phyloP scores from a whole-genome alignment of 2,113 vertebrate species.

The Cygnus buccinator region DNA sequence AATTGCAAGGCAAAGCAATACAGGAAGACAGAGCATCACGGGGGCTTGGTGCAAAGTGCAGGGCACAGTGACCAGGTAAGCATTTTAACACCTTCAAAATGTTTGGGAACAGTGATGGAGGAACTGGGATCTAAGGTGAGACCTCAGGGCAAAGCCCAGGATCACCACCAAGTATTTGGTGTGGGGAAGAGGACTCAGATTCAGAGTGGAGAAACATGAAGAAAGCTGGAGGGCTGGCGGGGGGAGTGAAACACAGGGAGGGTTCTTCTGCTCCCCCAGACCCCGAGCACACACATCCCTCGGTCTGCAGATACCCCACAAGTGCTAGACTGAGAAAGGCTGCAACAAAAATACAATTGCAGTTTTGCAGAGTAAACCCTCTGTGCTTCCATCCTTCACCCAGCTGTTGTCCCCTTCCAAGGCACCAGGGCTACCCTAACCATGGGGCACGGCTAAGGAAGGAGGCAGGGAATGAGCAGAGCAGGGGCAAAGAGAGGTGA shows the following conservation, averaged over 20 bases:
- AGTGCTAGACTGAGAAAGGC: not conserved
- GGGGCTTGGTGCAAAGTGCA: not conserved
- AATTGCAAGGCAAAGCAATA: not conserved
- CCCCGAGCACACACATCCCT: not conserved
- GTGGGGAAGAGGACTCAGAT: not conserved
- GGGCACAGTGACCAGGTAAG: not conserved
- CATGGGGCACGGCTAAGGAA: not conserved
- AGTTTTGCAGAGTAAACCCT: not conserved
- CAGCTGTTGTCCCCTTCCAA: not conserved
- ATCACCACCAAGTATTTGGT: not conserved
- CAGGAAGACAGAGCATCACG: not conserved
- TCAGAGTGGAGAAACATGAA: not conserved
- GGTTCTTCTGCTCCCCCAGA: accelerated
- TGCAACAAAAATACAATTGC: not conserved
- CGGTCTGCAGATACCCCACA: not conserved
- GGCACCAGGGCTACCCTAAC: not conserved
- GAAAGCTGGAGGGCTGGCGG: not conserved
- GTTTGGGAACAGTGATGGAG: not conserved
- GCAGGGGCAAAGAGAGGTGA: not conserved
- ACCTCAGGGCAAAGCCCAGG: not conserved
- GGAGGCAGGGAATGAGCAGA: not conserved
- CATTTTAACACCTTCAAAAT: not conserved
- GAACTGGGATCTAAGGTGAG: not conserved
- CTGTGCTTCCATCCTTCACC: not conserved
- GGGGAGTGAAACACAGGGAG: not conserved